These are phyloP conservation scores for Eulemur rubriventer DNA, from an alignment of 2,797 vertebrate genomes.

Conservation along the genomic window DNA sequence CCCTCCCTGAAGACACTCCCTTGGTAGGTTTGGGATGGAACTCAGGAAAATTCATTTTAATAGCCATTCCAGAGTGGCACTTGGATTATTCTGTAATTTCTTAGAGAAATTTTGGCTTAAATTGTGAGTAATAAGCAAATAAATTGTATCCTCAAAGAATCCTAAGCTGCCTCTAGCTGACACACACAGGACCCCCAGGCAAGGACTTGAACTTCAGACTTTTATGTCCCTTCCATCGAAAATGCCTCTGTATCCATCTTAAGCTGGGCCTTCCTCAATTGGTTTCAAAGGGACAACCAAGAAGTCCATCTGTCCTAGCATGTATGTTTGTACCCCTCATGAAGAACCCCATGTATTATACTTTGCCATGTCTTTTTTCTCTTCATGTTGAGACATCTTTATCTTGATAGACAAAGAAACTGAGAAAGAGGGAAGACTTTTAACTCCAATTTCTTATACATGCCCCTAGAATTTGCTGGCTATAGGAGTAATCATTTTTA, in stretches of 20 bases:
- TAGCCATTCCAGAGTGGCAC: neutral
- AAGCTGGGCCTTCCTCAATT: rapidly evolving
- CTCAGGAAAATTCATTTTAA: neutral
- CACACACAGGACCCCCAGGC: neutral
- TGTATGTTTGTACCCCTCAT: rapidly evolving
- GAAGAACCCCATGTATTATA: rapidly evolving
- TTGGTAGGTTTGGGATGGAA: neutral
- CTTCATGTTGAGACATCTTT: neutral
- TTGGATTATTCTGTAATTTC: neutral
- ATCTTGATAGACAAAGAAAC: neutral
- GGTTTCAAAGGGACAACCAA: too few species aligned
- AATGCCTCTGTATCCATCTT: rapidly evolving
- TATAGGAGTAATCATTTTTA: neutral
- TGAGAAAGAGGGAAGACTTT: neutral
- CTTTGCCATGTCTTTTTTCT: neutral
- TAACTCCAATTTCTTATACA: neutral
- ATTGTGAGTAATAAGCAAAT: neutral
- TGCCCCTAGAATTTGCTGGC: neutral
- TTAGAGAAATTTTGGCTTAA: neutral
- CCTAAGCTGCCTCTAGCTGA: neutral
- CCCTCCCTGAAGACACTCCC: rapidly evolving
- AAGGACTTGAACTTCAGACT: neutral
- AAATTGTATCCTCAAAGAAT: neutral
- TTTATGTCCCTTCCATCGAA: neutral
- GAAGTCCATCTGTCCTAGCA: rapidly evolving